phyloP scores from a whole-genome alignment of 2,888 invertebrate species.

The Brachyopa scutellaris region DNA sequence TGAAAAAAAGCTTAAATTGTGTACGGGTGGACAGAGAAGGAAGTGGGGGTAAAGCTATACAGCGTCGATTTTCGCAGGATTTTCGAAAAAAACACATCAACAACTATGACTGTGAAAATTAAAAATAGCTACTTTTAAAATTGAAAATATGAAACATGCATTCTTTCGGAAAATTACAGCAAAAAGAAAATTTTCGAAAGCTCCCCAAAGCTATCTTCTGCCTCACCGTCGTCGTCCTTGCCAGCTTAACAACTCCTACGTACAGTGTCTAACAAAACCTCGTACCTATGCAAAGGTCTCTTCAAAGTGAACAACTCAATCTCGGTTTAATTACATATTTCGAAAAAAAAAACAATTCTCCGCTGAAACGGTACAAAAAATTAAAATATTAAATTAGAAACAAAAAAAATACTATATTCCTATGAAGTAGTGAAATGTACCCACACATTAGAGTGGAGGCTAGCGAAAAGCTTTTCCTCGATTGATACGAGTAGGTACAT shows the following conservation, averaged over 20 bases:
- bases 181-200: slow-evolving; percentile 69
- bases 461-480: slow-evolving; percentile 40
- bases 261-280: slow-evolving; percentile 63
- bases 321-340: slow-evolving; percentile 1
- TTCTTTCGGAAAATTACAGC: slow-evolving; percentile 71
- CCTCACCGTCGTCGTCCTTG: slow-evolving; percentile 42
- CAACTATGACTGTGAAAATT: slow-evolving; percentile 40
- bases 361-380: slow-evolving; percentile 5
- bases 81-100: slow-evolving; percentile 15
- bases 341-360: slow-evolving; percentile 9
- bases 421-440: slow-evolving; percentile 14
- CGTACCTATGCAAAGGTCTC: slow-evolving; percentile 46
- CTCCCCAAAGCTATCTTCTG: slow-evolving; percentile 53
- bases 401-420: background rate
- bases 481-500: too few species aligned
- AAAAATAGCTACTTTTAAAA: slow-evolving; percentile 45
- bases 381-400: slow-evolving; percentile 7
- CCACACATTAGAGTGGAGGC: slow-evolving; percentile 21
- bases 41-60: too few species aligned
- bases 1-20: slow-evolving; percentile 68
- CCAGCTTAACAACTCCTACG: slow-evolving; percentile 51
- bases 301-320: slow-evolving; percentile 8
- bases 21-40: slow-evolving; percentile 33
- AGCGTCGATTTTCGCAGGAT: too few species aligned
- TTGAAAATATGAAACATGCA: slow-evolving; percentile 71